Percentiles rank a stretch among this genome's conserved stretches.
phyloP scores from a whole-genome alignment of 1,140 invertebrate species.

The Lasaia peninsularis region DNA sequence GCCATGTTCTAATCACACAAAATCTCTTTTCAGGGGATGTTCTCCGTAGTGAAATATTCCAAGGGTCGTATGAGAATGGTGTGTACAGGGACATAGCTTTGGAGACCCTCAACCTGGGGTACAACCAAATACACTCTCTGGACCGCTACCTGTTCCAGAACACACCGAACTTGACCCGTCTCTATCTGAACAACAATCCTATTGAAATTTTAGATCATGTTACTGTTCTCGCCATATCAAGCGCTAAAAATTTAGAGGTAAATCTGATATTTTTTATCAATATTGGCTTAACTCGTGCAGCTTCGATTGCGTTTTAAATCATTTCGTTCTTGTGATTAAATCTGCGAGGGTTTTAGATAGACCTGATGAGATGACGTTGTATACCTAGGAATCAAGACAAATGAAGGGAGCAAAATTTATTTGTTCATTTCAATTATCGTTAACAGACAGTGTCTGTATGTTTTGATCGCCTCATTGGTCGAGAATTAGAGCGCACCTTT shows the following conservation, averaged over 20 bases:
- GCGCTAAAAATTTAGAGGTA: slow-evolving; percentile 79
- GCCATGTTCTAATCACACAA: neutral
- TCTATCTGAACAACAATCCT: slow-evolving; percentile 84
- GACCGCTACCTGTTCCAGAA: slow-evolving; percentile 85
- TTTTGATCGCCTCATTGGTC: too few relatives aligned
- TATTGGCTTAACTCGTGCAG: too few relatives aligned
- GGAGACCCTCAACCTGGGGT: slow-evolving; percentile 81
- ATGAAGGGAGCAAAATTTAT: too few relatives aligned
- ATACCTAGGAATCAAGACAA: too few relatives aligned
- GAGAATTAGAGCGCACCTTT: too few relatives aligned
- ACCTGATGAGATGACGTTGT: too few relatives aligned
- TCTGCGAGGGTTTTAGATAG: too few relatives aligned
- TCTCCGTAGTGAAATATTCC: slow-evolving; percentile 78
- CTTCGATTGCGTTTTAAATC: too few relatives aligned
- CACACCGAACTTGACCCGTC: slow-evolving; percentile 79
- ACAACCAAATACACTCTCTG: slow-evolving; percentile 83
- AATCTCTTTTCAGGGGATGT: slow-evolving; percentile 73
- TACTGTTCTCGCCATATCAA: slow-evolving; percentile 79
- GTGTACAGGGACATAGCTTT: slow-evolving; percentile 82
- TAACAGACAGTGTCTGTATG: too few relatives aligned
- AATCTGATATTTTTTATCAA: too few relatives aligned
- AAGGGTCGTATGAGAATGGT: slow-evolving; percentile 77
- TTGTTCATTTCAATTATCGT: too few relatives aligned
- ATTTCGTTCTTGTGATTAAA: too few relatives aligned
- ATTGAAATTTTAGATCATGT: slow-evolving; percentile 80